Conservation (phyloP, 2,113 vertebrate genomes). For the Cathartes aura region DNA sequence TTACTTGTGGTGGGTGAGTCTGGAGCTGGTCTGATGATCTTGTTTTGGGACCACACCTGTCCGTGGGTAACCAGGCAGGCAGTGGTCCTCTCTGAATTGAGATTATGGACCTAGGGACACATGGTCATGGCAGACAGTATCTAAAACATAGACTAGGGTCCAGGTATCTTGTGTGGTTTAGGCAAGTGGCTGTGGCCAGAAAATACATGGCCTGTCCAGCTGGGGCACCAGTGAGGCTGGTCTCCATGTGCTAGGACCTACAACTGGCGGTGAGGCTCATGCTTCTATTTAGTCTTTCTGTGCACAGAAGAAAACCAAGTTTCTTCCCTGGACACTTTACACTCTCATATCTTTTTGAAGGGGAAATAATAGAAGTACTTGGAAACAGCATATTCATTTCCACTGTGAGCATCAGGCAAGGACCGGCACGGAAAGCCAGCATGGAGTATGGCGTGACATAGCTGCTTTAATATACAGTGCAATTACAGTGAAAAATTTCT, state of each 20-base stretch:
- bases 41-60: neutral
- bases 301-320: neutral
- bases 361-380: neutral
- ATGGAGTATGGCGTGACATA: neutral
- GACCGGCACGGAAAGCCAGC: neutral
- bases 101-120: neutral
- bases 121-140: neutral
- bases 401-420: neutral
- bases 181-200: neutral
- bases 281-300: neutral
- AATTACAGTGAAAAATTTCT: conserved; percentile 40
- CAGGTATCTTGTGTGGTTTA: neutral
- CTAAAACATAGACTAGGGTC: neutral
- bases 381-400: neutral
- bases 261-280: neutral
- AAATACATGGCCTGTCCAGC: neutral
- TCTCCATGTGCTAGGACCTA: neutral
- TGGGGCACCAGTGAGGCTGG: neutral
- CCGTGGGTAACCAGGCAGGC: neutral
- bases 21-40: neutral
- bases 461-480: neutral
- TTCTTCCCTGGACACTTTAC: neutral
- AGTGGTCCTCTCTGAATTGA: neutral
- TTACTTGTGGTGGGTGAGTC: neutral
- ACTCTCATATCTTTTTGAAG: neutral